Evolutionary conservation across 2,797 vertebrate genomes (phyloP).

Genomic region (Pangasius macronema): DNA sequence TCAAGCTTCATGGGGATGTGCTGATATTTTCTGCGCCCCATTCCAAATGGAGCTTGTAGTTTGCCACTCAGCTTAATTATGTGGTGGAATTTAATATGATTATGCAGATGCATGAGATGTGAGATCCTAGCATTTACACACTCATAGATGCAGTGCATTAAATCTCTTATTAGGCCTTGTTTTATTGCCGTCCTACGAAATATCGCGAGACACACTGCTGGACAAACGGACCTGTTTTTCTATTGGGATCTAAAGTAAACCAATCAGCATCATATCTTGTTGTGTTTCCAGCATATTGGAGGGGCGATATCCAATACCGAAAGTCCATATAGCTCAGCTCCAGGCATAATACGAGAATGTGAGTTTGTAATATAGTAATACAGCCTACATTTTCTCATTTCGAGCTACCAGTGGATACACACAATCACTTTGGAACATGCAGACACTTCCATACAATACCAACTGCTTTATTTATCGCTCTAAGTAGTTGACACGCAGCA

Average conservation of each 20-base stretch:
- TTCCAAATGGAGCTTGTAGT: slow-evolving; percentile 33
- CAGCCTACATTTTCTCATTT: slow-evolving; percentile 47
- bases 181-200: slow-evolving; percentile 5
- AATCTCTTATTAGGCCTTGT: slow-evolving; percentile 2
- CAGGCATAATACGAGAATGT: slow-evolving; percentile 39
- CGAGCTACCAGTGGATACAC: slow-evolving; percentile 35
- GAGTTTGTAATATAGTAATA: slow-evolving; percentile 43
- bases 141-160: slow-evolving; percentile 10
- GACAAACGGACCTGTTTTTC: neutral
- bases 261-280: slow-evolving; percentile 20
- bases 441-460: slow-evolving; percentile 37
- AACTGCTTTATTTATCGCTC: slow-evolving; percentile 57
- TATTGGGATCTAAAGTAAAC: slow-evolving; percentile 19
- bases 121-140: slow-evolving; percentile 23
- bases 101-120: slow-evolving; percentile 26
- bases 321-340: slow-evolving; percentile 29
- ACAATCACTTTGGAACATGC: slow-evolving; percentile 42
- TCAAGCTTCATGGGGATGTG: slow-evolving; percentile 32
- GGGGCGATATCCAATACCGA: slow-evolving; percentile 13
- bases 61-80: slow-evolving; percentile 48
- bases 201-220: neutral
- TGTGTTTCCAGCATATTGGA: slow-evolving; percentile 23
- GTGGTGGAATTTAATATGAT: slow-evolving; percentile 38
- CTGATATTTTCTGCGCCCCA: slow-evolving; percentile 19
- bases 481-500: slow-evolving; percentile 59